Evolutionary conservation across 2,113 vertebrate species (phyloP).

Genomic region (Lampris incognitus): DNA sequence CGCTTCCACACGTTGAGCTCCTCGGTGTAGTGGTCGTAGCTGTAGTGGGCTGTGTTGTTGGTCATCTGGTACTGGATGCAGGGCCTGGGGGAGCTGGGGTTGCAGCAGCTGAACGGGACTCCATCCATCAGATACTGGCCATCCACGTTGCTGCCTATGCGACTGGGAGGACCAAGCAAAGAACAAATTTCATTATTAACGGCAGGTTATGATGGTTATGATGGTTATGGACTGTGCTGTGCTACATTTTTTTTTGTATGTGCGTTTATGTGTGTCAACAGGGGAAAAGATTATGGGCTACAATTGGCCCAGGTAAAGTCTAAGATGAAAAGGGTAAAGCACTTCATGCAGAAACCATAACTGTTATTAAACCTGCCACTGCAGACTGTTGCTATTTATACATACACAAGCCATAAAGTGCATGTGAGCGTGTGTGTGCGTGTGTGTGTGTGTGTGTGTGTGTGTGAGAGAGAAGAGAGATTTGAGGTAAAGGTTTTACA

Average conservation of each 20-base stretch:
- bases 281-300: background rate
- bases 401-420: no score
- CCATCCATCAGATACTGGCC: conserved; percentile 94
- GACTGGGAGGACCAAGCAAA: conserved; percentile 77
- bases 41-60: conserved; percentile 98
- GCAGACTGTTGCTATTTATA: no score
- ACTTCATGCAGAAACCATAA: no score
- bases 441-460: no score
- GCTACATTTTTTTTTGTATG: background rate
- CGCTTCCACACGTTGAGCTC: conserved; percentile 95
- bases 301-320: background rate
- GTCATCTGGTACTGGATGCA: conserved; percentile 97
- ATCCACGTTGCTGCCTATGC: conserved; percentile 96
- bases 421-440: no score
- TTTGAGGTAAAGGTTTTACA: no score
- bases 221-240: background rate
- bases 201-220: conserved; percentile 16
- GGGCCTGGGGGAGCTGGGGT: conserved; percentile 93
- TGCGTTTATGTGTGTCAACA: no score
- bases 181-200: conserved; percentile 6
- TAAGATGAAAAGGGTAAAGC: background rate
- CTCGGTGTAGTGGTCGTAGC: conserved; percentile 95
- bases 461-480: no score
- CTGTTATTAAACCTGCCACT: no score
- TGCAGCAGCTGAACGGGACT: conserved; percentile 98